phyloP scores from a whole-genome alignment of 1,140 invertebrate species.

The Drosophila carrolli region DNA sequence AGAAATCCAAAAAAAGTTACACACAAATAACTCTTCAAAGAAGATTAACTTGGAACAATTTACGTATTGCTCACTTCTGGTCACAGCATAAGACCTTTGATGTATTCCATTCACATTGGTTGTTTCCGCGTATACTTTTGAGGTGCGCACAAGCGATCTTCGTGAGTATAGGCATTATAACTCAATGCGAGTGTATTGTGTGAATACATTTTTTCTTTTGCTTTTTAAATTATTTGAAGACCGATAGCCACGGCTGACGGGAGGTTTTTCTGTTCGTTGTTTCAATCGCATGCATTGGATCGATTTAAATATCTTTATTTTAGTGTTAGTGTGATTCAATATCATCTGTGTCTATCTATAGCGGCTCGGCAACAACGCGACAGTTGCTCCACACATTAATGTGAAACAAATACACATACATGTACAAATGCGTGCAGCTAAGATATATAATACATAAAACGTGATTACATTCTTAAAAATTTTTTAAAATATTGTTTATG shows the following conservation, averaged over 20 bases:
- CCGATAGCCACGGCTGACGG: background rate
- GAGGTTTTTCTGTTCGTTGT: conserved; percentile 17
- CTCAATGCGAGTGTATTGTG: background rate
- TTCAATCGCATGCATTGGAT: conserved; percentile 14
- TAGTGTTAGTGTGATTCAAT: conserved; percentile 50
- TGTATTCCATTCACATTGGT: background rate
- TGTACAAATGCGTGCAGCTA: background rate
- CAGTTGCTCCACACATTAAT: conserved; percentile 22
- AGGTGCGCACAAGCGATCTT: background rate
- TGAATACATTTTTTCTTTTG: background rate
- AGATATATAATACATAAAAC: background rate
- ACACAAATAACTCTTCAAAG: too few species aligned
- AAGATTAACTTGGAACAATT: too few species aligned
- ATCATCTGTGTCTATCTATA: conserved; percentile 69
- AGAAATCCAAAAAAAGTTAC: background rate
- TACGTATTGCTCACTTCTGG: too few species aligned
- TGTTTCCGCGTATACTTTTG: background rate
- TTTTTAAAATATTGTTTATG: background rate
- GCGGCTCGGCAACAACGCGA: conserved; percentile 43
- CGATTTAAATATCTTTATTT: conserved; percentile 36
- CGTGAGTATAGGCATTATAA: background rate
- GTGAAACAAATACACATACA: conserved; percentile 11
- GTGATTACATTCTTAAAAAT: background rate
- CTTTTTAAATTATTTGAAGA: background rate
- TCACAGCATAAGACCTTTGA: background rate